Conservation (phyloP, 2,797 vertebrate genomes). For the Chrosomus eos region DNA sequence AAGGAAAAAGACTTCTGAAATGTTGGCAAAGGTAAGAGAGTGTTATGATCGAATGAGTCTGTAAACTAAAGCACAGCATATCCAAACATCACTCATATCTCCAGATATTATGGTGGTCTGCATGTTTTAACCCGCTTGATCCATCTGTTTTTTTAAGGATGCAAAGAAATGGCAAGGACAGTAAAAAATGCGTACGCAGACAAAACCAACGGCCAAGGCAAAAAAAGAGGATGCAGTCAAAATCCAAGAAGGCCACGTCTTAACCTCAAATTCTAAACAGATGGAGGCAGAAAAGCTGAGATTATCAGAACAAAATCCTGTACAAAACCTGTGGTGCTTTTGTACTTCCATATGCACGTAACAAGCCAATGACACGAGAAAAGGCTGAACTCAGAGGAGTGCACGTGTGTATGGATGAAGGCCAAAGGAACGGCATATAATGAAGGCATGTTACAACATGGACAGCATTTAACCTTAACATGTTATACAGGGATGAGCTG, state of each 20-base stretch:
- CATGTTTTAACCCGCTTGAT: not conserved
- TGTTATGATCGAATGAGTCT: not conserved
- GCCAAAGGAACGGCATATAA: not conserved
- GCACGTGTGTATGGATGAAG: not conserved
- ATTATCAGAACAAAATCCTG: not conserved
- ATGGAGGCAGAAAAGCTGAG: not conserved
- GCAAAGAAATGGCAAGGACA: slow-evolving; percentile 55
- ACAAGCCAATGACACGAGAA: not conserved
- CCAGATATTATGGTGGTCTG: not conserved
- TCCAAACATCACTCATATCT: slow-evolving; percentile 14
- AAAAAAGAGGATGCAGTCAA: slow-evolving; percentile 54
- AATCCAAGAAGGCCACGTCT: slow-evolving; percentile 47
- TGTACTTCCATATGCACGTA: not conserved
- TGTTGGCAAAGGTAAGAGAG: slow-evolving; percentile 79
- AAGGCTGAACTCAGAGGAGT: slow-evolving; percentile 6
- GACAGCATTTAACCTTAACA: not conserved
- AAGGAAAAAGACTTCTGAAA: slow-evolving; percentile 69
- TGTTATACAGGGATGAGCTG: not conserved
- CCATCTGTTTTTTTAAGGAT: slow-evolving; percentile 60
- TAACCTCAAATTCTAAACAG: not conserved
- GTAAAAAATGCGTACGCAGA: slow-evolving; percentile 66
- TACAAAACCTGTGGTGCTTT: not conserved
- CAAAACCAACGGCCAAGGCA: slow-evolving; percentile 52
- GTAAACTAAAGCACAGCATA: not conserved
- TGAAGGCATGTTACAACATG: slow-evolving; percentile 24